Conservation (phyloP, 2,113 vertebrate species). For the Zapus hudsonius region DNA sequence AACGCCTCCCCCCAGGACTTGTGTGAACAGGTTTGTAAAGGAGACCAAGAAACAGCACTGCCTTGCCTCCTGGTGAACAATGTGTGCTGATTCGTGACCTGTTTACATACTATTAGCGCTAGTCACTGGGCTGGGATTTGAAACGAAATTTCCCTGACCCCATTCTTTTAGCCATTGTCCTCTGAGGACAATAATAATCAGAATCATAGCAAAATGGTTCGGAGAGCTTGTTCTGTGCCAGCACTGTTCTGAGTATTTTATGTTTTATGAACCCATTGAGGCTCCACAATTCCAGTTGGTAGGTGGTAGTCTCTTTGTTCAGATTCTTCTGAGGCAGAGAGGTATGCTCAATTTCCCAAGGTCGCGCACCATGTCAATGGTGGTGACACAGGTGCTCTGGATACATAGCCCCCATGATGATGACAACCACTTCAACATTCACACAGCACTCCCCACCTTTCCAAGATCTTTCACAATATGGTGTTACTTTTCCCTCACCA, state of each 20-base stretch:
- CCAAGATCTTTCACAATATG: background rate
- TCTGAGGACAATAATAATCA: background rate
- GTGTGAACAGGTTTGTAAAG: background rate
- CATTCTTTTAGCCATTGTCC: background rate
- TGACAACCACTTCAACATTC: accelerated
- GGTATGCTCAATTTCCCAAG: background rate
- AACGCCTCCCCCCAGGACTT: too few relatives aligned
- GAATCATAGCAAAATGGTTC: background rate
- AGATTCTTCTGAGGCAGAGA: background rate
- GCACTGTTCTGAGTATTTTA: background rate
- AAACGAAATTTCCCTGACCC: background rate
- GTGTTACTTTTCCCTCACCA: background rate
- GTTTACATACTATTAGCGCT: background rate
- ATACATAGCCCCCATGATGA: background rate
- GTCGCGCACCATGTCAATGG: background rate
- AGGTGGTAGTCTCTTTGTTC: background rate
- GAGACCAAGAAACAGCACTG: background rate
- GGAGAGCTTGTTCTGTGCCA: background rate
- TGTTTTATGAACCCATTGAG: background rate
- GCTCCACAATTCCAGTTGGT: background rate
- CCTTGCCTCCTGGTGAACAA: background rate
- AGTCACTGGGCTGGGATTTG: background rate
- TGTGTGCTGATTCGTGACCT: background rate
- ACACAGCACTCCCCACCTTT: background rate
- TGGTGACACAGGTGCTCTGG: background rate